Percentiles rank a stretch among this genome's conserved stretches.
Conservation (phyloP, 2,888 invertebrate genomes). For the Baccha elongata region DNA sequence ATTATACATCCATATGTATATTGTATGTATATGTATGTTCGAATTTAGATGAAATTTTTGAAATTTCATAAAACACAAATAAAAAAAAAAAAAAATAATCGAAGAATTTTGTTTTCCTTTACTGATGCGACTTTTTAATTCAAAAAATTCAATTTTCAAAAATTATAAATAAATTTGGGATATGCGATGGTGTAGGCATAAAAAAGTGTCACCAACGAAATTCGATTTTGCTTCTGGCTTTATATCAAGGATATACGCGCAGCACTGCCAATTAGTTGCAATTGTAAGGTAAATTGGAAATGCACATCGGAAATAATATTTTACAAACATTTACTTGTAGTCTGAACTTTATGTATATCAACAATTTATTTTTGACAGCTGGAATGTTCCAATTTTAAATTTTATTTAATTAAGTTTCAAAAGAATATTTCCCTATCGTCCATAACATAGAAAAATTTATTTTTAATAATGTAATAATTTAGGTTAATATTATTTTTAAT, state of each 20-base stretch:
- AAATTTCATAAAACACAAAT: constrained; percentile 41
- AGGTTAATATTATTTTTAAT: constrained; percentile 28
- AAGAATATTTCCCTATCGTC: constrained; percentile 13
- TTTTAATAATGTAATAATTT: constrained; percentile 44
- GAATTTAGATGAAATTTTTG: constrained; percentile 41
- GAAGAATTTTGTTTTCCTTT: constrained; percentile 29
- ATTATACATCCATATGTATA: too few species aligned
- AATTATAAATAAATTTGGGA: constrained; percentile 61
- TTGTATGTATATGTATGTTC: constrained; percentile 34
- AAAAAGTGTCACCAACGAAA: constrained; percentile 51
- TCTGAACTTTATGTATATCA: constrained; percentile 52
- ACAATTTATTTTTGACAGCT: constrained; percentile 19
- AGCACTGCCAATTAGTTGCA: constrained; percentile 44
- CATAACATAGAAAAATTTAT: constrained; percentile 31
- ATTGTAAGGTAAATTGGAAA: constrained; percentile 41
- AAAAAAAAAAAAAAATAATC: constrained; percentile 8
- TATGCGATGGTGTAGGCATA: constrained; percentile 34
- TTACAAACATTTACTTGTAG: constrained; percentile 23
- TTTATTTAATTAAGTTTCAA: not conserved
- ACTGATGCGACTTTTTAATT: constrained; percentile 27
- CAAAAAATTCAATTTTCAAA: constrained; percentile 11
- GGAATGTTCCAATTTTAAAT: constrained; percentile 28
- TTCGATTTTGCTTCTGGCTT: constrained; percentile 25
- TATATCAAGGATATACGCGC: constrained; percentile 17
- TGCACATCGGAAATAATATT: constrained; percentile 33